phyloP scores from a whole-genome alignment of 2,797 vertebrate species.

The Scleropages formosus region DNA sequence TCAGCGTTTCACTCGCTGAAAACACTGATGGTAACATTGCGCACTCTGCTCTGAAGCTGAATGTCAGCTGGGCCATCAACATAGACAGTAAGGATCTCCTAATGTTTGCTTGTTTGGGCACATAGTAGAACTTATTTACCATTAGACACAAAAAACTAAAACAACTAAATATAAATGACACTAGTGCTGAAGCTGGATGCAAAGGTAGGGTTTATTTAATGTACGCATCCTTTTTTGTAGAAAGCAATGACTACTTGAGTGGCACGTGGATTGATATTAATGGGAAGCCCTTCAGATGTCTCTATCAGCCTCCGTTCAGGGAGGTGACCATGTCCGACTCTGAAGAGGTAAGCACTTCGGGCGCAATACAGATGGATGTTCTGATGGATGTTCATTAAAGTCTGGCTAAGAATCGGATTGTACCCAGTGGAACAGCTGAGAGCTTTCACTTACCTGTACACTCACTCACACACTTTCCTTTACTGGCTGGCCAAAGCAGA shows the following conservation, averaged over 20 bases:
- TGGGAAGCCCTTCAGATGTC: constrained; percentile 25
- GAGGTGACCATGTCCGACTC: background rate
- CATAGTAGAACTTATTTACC: background rate
- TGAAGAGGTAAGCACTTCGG: constrained; percentile 33
- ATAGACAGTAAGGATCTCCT: constrained; percentile 64
- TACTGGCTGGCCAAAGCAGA: too few species aligned
- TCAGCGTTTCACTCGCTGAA: constrained; percentile 39
- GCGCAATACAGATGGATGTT: background rate
- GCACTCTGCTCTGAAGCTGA: constrained; percentile 47
- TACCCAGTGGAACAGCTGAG: too few species aligned
- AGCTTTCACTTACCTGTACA: background rate
- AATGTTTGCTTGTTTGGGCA: background rate
- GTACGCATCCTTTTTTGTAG: constrained; percentile 32
- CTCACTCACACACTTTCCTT: constrained; percentile 40
- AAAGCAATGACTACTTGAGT: constrained; percentile 31
- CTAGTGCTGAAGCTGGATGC: background rate
- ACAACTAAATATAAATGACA: background rate
- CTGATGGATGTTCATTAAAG: background rate
- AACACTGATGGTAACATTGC: background rate
- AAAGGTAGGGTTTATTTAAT: too few species aligned
- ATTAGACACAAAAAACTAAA: background rate
- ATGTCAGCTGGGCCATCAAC: constrained; percentile 73
- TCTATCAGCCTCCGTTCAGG: constrained; percentile 42
- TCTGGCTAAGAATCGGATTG: background rate
- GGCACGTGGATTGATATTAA: constrained; percentile 32